Evolutionary conservation across 1,140 invertebrate genomes (phyloP).

Genomic region (Drosophila bocqueti): DNA sequence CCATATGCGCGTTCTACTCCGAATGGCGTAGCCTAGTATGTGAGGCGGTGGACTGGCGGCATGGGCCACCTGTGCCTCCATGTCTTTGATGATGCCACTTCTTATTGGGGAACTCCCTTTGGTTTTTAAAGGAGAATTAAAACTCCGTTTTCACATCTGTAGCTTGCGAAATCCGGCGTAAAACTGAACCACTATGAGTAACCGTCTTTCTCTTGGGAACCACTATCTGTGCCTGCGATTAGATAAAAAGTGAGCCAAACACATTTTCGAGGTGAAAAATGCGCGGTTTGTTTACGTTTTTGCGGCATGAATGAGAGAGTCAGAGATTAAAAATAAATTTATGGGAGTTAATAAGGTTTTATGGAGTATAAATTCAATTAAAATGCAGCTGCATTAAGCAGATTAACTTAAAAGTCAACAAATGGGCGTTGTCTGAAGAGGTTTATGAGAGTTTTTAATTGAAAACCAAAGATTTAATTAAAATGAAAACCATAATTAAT

Average conservation of each 20-base stretch:
- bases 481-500: not conserved
- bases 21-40: slow-evolving; percentile 86
- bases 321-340: not conserved
- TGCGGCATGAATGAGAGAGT: not conserved
- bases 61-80: slow-evolving; percentile 47
- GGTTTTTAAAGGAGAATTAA: not conserved
- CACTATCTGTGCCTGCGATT: slow-evolving; percentile 40
- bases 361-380: not conserved
- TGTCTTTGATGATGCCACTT: slow-evolving; percentile 15
- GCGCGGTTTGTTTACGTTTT: slow-evolving; percentile 67
- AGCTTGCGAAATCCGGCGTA: slow-evolving; percentile 54
- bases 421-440: not conserved
- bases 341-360: not conserved
- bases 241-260: slow-evolving; percentile 49
- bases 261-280: slow-evolving; percentile 24
- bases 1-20: slow-evolving; percentile 86
- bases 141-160: slow-evolving; percentile 27
- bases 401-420: not conserved
- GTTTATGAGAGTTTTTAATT: no score
- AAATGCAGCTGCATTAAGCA: not conserved
- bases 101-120: slow-evolving; percentile 9
- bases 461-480: no score
- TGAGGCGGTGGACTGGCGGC: slow-evolving; percentile 83
- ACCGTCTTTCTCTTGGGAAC: slow-evolving; percentile 19
- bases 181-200: slow-evolving; percentile 76